Conservation (phyloP, 2,113 vertebrate genomes). For the Probosciger aterrimus region DNA sequence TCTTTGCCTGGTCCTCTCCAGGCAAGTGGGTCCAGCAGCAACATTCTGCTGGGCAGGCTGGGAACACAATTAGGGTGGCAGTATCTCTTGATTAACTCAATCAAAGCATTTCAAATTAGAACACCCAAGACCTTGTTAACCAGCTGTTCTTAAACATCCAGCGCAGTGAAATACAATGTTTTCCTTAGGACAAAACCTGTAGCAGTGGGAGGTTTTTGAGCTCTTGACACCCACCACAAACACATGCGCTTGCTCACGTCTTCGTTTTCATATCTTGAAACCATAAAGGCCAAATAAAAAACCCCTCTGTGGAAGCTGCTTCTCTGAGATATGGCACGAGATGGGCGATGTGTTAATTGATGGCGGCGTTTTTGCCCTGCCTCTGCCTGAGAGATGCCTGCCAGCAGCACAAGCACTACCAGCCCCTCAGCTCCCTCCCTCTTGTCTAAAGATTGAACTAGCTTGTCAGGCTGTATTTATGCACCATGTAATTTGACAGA, state of each 20-base stretch:
- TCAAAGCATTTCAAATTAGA: neutral
- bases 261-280: rapidly evolving
- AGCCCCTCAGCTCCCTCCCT: neutral
- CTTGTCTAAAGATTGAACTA: neutral
- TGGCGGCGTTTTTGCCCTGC: neutral
- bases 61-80: neutral
- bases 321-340: rapidly evolving
- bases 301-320: neutral
- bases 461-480: neutral
- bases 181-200: neutral
- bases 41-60: slow-evolving; percentile 41
- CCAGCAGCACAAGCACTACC: neutral
- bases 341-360: rapidly evolving
- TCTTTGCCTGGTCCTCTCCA: neutral
- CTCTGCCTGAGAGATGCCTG: neutral
- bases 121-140: neutral
- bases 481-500: slow-evolving; percentile 38
- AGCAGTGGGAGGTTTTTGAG: neutral
- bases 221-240: neutral
- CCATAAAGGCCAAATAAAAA: neutral
- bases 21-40: neutral
- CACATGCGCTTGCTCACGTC: rapidly evolving
- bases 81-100: neutral
- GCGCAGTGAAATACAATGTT: neutral
- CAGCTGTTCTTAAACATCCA: neutral